Evolutionary conservation across 2,888 invertebrate genomes (phyloP), one percentile per base, ranked within the genome.

Genomic region (Apocheima hispidaria): DNA sequence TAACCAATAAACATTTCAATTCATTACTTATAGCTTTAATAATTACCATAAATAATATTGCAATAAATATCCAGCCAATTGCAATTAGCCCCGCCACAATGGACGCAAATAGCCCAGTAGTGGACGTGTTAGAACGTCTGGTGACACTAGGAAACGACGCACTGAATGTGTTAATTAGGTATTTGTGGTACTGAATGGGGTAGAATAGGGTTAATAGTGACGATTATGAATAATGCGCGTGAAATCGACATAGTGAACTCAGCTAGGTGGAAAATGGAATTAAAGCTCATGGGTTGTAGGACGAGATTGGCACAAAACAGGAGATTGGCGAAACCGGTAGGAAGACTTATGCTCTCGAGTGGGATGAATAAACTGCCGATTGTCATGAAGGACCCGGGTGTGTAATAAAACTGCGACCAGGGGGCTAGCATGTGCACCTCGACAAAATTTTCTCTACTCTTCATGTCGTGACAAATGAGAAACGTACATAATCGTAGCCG

Each of bases 61-160:
- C 61, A 61, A 52, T 62, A 62, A 57, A 62, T 55, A 60, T 55
- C 52, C 51, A 46, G 50, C 7, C 21, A 40, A 54, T 10, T 41
- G 65, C 63, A 68, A 65, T 68, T 68, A 65, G 68, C 64, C 56
- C 44, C 38, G 60, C 44, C 50, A 68, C 68, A 68, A 68, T 68
- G 23, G 36, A 44, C 49, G 38, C 30, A 64, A 68, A 68, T 68
- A 68, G 64, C 4, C 35, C 26, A 53, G 35, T 50, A 33, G 68
- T 65, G 65, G 36, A 63, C 60, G 66, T 66, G 69, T 68, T 65
- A 62, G 52, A 60, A 55, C 33, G 58, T 33, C 56, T 59, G 68
- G 69, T 69, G 68, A 57, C 46, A 65, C 60, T 46, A 65, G 63
- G 65, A 65, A 66, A 66, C 64, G 68, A 51, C 53, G 57, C 48